phyloP scores from a whole-genome alignment of 2,113 vertebrate genomes.

The Nothoprocta perdicaria region DNA sequence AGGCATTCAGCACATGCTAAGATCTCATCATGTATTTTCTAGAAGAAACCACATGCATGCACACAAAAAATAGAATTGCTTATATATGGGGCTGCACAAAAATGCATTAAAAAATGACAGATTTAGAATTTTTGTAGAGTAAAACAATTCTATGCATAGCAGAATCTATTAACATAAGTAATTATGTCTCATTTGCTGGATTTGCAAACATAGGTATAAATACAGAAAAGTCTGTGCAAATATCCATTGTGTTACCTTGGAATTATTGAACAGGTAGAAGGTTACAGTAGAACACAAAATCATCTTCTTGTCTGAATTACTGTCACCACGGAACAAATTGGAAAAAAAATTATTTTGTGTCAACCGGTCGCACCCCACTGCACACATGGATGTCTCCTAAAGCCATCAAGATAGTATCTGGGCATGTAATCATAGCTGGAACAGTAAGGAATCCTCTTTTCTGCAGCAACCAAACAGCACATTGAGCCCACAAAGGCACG shows the following conservation, averaged over 20 bases:
- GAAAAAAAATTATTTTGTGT: conserved; percentile 75
- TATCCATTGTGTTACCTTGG: conserved; percentile 46
- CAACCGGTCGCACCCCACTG: conserved; percentile 74
- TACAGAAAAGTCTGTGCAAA: conserved; percentile 46
- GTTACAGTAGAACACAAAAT: conserved; percentile 64
- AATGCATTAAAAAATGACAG: background rate
- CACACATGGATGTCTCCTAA: conserved; percentile 73
- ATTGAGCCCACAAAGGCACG: conserved; percentile 63
- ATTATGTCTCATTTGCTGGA: conserved; percentile 35
- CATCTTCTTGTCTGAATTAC: conserved; percentile 74
- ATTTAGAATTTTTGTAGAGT: background rate
- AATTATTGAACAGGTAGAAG: conserved; percentile 56
- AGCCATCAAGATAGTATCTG: conserved; percentile 77
- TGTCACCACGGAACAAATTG: conserved; percentile 75
- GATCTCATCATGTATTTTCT: background rate
- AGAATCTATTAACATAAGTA: background rate
- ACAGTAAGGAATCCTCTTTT: conserved; percentile 73
- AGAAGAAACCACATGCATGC: background rate
- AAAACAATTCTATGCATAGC: background rate
- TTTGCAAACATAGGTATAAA: conserved; percentile 33
- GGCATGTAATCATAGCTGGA: conserved; percentile 74
- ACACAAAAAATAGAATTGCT: background rate
- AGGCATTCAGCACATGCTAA: background rate
- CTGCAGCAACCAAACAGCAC: conserved; percentile 58
- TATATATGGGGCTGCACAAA: background rate